Evolutionary conservation across 2,797 vertebrate genomes (phyloP).

Genomic region (Dicrostonyx torquatus): DNA sequence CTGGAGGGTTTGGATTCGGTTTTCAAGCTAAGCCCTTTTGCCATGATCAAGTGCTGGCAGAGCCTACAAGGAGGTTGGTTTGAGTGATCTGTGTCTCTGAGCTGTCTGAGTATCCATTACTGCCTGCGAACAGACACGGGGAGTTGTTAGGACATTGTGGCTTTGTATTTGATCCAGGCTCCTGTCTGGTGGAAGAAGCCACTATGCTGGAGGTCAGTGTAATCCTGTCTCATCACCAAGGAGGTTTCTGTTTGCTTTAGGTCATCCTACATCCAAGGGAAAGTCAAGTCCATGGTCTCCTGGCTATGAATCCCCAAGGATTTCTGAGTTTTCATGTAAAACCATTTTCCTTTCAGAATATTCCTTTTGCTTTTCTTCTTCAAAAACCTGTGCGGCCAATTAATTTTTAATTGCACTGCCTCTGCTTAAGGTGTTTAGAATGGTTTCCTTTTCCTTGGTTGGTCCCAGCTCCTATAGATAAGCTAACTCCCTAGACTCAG

Average conservation of each 20-base stretch:
- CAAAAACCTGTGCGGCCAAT: not conserved
- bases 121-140: not conserved
- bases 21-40: not conserved
- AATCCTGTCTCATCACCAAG: too few species aligned
- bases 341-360: not conserved
- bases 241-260: not conserved
- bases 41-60: not conserved
- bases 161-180: not conserved
- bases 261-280: not conserved
- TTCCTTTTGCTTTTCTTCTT: not conserved
- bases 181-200: rapidly evolving
- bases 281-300: not conserved
- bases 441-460: not conserved
- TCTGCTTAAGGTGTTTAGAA: not conserved
- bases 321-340: not conserved
- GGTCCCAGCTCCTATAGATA: not conserved
- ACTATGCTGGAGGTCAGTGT: not conserved
- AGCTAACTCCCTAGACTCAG: not conserved
- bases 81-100: rapidly evolving
- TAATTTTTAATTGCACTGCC: not conserved
- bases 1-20: not conserved
- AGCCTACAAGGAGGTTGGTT: not conserved
- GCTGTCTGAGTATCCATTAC: not conserved
- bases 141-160: not conserved
- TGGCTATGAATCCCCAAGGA: not conserved